These are phyloP conservation scores for Rhea pennata DNA, from an alignment of 2,113 vertebrate genomes.

Conservation along the genomic window DNA sequence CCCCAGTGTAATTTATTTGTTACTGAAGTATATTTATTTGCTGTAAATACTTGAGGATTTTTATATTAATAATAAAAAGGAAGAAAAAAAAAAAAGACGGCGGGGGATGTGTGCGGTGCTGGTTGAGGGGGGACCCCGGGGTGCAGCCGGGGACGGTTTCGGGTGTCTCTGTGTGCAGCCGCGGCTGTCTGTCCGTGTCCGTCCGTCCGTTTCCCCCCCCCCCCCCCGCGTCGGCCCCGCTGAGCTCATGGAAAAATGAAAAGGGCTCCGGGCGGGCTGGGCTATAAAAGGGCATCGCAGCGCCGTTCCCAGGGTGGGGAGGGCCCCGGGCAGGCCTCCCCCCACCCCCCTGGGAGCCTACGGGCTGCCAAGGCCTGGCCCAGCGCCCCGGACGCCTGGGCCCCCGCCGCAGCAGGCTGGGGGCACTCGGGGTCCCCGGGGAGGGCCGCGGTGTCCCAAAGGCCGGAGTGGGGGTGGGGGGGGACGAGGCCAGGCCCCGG, in stretches of 20 bases:
- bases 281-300: conserved; percentile 15
- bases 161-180: no score
- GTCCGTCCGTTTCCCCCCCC: no score
- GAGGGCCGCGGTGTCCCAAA: background rate
- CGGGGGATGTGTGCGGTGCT: background rate
- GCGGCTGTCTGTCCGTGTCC: no score
- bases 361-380: background rate
- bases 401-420: no score
- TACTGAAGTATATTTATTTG: conserved; percentile 75
- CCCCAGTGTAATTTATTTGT: conserved; percentile 78
- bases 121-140: background rate
- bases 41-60: conserved; percentile 78
- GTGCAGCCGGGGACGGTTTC: no score
- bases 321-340: background rate
- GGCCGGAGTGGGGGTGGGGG: no score
- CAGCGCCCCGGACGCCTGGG: background rate
- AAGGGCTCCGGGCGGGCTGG: background rate
- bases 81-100: background rate
- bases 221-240: background rate
- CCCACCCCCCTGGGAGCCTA: background rate
- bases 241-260: conserved; percentile 18
- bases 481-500: no score
- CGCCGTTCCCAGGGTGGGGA: background rate
- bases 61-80: conserved; percentile 78
- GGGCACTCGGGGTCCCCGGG: background rate